These are phyloP conservation scores for Aplidium turbinatum DNA, from an alignment of 23 tunicate species.

Conservation along the genomic window DNA sequence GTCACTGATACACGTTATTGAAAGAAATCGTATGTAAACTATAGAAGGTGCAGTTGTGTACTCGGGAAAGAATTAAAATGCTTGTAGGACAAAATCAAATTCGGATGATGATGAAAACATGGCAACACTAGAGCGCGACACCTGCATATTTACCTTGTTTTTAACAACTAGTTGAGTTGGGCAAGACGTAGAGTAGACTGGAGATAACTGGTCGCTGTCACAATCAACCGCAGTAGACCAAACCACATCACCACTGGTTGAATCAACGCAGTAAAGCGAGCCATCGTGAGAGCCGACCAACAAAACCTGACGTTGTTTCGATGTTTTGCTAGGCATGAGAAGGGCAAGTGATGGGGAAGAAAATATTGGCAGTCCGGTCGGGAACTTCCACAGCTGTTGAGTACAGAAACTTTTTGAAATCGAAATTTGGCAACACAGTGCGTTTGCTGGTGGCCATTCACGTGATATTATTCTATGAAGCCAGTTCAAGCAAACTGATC, in stretches of 20 bases:
- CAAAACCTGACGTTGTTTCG: too few species aligned
- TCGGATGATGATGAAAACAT: too few species aligned
- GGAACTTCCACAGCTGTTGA: conserved; percentile 46
- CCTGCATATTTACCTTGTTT: neutral
- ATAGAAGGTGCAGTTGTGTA: too few species aligned
- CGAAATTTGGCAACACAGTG: neutral
- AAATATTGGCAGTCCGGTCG: conserved; percentile 47
- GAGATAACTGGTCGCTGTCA: conserved; percentile 6
- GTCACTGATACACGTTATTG: too few species aligned
- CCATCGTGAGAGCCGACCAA: conserved; percentile 95
- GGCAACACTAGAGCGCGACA: too few species aligned
- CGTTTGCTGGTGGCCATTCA: too few species aligned
- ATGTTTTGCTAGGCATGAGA: neutral
- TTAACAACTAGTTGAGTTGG: neutral
- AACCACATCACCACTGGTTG: conserved; percentile 26
- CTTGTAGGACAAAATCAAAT: too few species aligned
- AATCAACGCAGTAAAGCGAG: conserved; percentile 37
- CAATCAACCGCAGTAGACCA: conserved; percentile 46
- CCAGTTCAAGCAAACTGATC: too few species aligned
- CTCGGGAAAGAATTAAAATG: too few species aligned
- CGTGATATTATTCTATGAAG: too few species aligned
- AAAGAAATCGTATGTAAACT: too few species aligned
- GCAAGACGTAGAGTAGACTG: conserved; percentile 57
- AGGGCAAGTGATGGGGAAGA: conserved; percentile 56
- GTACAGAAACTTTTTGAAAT: neutral